These are phyloP conservation scores for Listrodromus nycthemerus DNA, from an alignment of 2,888 invertebrate species.

Conservation along the genomic window DNA sequence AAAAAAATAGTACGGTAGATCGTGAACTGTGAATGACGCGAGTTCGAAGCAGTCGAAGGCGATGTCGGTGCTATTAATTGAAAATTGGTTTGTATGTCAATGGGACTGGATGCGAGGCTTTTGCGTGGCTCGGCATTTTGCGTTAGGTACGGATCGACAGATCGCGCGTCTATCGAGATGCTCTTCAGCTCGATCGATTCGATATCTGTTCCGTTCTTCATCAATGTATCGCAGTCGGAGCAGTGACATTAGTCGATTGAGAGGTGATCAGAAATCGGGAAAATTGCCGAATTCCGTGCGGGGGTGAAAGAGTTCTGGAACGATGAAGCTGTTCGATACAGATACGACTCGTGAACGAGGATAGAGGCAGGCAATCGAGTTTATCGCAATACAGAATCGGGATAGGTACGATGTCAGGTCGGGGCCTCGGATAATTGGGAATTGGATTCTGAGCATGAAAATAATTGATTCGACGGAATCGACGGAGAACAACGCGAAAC, in stretches of 20 bases:
- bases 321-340: neutral
- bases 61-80: conserved; percentile 74
- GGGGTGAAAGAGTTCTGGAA: neutral
- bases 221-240: neutral
- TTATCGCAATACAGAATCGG: conserved; percentile 31
- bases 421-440: conserved; percentile 77
- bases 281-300: neutral
- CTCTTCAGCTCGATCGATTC: conserved; percentile 13
- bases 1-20: conserved; percentile 33
- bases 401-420: conserved; percentile 34
- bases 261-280: neutral
- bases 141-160: conserved; percentile 70
- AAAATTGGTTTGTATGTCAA: conserved; percentile 75
- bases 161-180: conserved; percentile 30
- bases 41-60: conserved; percentile 23
- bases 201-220: neutral
- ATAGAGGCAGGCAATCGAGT: conserved; percentile 1
- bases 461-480: conserved; percentile 79
- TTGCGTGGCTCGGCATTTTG: conserved; percentile 66
- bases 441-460: conserved; percentile 81
- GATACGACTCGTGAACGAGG: neutral
- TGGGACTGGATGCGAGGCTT: conserved; percentile 40
- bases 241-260: conserved; percentile 12
- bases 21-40: conserved; percentile 13
- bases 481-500: conserved; percentile 65